Evolutionary conservation across 2,113 vertebrate genomes (phyloP).

Genomic region (Actinemys pallida): DNA sequence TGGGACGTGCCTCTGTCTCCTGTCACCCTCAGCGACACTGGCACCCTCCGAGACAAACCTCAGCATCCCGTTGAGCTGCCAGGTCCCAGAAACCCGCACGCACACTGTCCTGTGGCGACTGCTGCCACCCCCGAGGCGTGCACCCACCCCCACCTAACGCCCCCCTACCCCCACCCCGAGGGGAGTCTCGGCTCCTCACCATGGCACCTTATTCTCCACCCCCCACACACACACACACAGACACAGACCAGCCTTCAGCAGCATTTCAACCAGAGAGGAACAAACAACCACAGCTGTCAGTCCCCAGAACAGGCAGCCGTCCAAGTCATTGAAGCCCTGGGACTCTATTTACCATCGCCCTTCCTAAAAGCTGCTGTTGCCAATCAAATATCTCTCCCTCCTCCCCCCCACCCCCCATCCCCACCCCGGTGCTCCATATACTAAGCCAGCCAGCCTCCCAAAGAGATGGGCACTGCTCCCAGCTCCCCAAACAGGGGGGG

Average conservation of each 20-base stretch:
- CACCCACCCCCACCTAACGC: too few species aligned
- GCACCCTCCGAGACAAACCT: background rate
- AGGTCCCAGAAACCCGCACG: background rate
- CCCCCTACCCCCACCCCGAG: too few species aligned
- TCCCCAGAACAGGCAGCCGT: background rate
- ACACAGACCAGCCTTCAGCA: background rate
- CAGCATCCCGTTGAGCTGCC: background rate
- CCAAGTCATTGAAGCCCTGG: background rate
- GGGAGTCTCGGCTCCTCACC: background rate
- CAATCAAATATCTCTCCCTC: background rate
- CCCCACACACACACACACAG: background rate
- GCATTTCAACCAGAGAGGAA: background rate
- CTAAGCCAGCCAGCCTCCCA: background rate
- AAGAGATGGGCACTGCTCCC: background rate
- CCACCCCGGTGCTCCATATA: background rate
- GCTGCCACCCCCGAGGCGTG: background rate
- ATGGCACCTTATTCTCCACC: background rate
- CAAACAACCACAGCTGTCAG: conserved; percentile 62
- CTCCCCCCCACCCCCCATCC: background rate
- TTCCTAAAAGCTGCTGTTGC: conserved; percentile 18
- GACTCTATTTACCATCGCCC: background rate
- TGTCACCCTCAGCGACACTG: background rate
- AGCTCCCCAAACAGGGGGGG: background rate
- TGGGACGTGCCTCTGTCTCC: background rate
- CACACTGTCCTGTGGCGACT: background rate